Evolutionary conservation across 2,888 invertebrate species (phyloP).

Genomic region (Noctua fimbriata): DNA sequence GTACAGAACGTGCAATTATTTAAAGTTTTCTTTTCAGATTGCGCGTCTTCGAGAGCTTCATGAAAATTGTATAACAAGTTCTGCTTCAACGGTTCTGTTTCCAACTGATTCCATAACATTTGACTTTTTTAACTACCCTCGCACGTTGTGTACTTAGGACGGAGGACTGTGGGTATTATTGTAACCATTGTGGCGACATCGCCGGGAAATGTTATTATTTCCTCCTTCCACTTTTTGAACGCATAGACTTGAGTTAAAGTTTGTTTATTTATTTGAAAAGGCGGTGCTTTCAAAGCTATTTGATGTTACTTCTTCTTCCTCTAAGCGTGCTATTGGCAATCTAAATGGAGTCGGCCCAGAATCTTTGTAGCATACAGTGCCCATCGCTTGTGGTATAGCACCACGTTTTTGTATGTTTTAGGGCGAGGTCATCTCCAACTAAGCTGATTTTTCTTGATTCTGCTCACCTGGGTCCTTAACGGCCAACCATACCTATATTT

Average conservation of each 20-base stretch:
- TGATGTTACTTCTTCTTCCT: background rate
- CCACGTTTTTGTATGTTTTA: background rate
- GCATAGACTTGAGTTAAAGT: background rate
- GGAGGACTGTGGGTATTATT: conserved; percentile 20
- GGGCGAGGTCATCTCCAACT: background rate
- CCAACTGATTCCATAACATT: conserved; percentile 36
- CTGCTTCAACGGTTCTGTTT: conserved; percentile 8
- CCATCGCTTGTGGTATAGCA: background rate
- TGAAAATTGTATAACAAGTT: conserved; percentile 24
- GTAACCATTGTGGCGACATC: conserved; percentile 34
- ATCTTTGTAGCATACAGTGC: background rate
- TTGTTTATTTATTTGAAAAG: background rate
- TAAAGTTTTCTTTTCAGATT: conserved; percentile 12
- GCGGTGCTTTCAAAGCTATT: background rate
- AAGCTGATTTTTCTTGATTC: too few species aligned
- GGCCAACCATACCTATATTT: background rate
- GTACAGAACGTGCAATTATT: conserved; percentile 10
- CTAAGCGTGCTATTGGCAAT: background rate
- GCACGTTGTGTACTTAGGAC: conserved; percentile 44
- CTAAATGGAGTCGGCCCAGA: background rate
- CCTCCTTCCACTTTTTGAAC: conserved; percentile 4
- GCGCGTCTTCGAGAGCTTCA: conserved; percentile 10
- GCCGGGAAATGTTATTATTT: conserved; percentile 38
- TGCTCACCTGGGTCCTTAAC: background rate
- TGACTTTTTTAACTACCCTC: conserved; percentile 37